A percentile compares a stretch with the other conserved stretches of the same genome.
These are phyloP conservation scores for Resseliella maxima DNA, from an alignment of 2,888 invertebrate genomes.

Conservation along the genomic window DNA sequence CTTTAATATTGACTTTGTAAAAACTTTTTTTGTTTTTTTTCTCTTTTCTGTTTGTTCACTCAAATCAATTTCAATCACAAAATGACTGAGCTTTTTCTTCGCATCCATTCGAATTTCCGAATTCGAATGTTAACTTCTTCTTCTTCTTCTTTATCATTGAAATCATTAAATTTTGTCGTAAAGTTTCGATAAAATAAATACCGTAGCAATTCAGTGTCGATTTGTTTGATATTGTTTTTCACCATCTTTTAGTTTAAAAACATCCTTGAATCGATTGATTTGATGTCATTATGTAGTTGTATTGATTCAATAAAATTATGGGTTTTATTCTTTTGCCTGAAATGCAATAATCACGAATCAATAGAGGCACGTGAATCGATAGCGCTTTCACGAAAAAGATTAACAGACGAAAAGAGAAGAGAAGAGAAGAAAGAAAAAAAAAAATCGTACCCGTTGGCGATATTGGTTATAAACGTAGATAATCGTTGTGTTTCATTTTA, in stretches of 20 bases:
- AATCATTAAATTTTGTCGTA: background rate
- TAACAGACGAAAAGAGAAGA: too few relatives aligned
- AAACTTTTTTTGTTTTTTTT: background rate
- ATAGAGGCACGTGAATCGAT: conserved; percentile 5
- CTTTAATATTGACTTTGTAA: background rate
- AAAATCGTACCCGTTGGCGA: background rate
- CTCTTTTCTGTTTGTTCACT: background rate
- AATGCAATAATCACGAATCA: conserved; percentile 27
- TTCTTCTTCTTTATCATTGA: background rate
- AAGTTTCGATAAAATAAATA: background rate
- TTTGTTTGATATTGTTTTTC: too few relatives aligned
- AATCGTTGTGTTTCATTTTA: background rate
- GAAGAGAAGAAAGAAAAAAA: background rate
- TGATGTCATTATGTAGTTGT: background rate
- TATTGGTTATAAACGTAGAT: background rate
- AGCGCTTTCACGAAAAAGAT: background rate
- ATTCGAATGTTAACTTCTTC: background rate
- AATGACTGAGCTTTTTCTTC: too few relatives aligned
- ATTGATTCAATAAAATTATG: background rate
- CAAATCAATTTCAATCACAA: too few relatives aligned
- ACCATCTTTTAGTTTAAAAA: background rate
- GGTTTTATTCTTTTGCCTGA: background rate
- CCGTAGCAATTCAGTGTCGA: background rate
- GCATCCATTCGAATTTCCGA: background rate
- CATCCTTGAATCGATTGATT: background rate